phyloP scores from a whole-genome alignment of 2,888 invertebrate species.

The Stegana nigrithorax region DNA sequence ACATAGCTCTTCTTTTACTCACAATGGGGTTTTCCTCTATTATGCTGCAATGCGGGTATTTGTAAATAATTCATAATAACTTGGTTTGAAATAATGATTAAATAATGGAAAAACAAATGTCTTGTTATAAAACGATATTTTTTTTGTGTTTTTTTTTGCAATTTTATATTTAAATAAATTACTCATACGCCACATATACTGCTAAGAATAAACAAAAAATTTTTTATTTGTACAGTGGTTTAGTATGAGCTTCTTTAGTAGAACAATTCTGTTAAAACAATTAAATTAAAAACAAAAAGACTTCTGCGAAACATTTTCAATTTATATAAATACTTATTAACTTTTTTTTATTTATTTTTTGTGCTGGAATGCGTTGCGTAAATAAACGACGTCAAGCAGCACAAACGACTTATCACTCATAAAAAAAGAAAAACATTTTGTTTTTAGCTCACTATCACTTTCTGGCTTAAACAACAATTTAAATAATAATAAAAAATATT shows the following conservation, averaged over 20 bases:
- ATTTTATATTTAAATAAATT: not conserved
- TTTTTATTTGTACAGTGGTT: not conserved
- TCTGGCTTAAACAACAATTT: not conserved
- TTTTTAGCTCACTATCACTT: constrained; percentile 1
- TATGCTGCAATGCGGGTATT: too few species aligned
- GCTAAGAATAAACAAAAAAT: not conserved
- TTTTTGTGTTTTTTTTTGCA: too few species aligned
- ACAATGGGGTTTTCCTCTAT: too few species aligned
- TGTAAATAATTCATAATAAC: too few species aligned
- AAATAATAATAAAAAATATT: not conserved
- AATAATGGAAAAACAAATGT: too few species aligned
- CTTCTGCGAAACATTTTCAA: not conserved
- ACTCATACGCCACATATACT: not conserved
- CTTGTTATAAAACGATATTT: too few species aligned
- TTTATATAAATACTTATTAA: not conserved
- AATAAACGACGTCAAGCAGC: not conserved
- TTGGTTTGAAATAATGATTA: too few species aligned
- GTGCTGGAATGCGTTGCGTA: too few species aligned
- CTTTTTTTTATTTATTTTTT: too few species aligned
- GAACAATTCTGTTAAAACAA: too few species aligned
- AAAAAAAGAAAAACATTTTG: too few species aligned
- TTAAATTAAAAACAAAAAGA: not conserved
- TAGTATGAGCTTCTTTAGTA: not conserved
- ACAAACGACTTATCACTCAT: not conserved
- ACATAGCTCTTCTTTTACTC: too few species aligned